Evolutionary conservation across 2,113 vertebrate species (phyloP).

Genomic region (Centropus bengalensis): DNA sequence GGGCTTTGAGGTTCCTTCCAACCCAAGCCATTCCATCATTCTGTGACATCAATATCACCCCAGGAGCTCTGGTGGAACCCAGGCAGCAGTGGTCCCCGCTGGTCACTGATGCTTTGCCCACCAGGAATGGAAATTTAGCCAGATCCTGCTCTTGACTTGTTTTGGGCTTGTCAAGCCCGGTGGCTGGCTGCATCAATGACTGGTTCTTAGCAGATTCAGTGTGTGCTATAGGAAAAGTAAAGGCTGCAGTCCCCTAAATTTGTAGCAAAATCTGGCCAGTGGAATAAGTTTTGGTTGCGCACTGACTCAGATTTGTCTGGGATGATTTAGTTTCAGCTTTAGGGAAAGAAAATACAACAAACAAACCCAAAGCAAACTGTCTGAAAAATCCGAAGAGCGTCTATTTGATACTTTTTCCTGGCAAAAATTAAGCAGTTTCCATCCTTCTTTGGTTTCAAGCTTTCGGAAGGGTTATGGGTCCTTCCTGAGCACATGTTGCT

Average conservation of each 20-base stretch:
- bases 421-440: slow-evolving; percentile 51
- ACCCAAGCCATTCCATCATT: too few relatives aligned
- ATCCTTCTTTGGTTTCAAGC: slow-evolving; percentile 50
- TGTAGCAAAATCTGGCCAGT: not conserved
- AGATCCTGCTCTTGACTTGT: not conserved
- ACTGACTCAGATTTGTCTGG: not conserved
- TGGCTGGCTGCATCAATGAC: not conserved
- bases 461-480: not conserved
- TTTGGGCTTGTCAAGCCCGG: rapidly evolving
- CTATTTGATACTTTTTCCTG: slow-evolving; percentile 65
- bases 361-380: not conserved
- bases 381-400: slow-evolving; percentile 38
- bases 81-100: not conserved
- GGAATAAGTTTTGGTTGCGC: not conserved
- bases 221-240: not conserved
- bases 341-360: not conserved
- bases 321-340: slow-evolving; percentile 22
- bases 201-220: not conserved
- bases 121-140: not conserved
- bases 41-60: not conserved
- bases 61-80: not conserved
- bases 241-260: not conserved
- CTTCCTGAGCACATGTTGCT: not conserved
- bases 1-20: too few relatives aligned
- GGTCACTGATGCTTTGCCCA: not conserved